phyloP scores from a whole-genome alignment of 2,113 vertebrate genomes.

The Toxotes chatareus region DNA sequence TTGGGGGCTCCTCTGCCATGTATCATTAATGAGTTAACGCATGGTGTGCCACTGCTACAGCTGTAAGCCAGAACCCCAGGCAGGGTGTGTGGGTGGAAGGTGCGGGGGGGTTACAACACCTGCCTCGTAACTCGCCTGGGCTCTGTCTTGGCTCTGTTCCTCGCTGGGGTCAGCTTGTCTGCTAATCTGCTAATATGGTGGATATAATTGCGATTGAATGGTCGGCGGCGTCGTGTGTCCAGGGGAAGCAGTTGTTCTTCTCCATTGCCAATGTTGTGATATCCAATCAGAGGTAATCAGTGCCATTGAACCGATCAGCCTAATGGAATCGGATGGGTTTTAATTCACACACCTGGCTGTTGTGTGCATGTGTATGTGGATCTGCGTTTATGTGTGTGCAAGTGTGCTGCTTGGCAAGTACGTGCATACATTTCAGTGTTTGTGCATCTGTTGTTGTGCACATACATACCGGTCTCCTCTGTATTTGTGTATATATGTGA shows the following conservation, averaged over 20 bases:
- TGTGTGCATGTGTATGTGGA: not conserved
- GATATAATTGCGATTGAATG: constrained; percentile 84
- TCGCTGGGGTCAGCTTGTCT: constrained; percentile 78
- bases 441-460: constrained; percentile 22
- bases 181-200: constrained; percentile 84
- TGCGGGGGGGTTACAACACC: constrained; percentile 67
- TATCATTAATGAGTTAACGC: constrained; percentile 64
- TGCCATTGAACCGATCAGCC: constrained; percentile 60
- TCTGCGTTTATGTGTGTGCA: not conserved
- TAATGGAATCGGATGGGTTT: constrained; percentile 76
- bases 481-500: not conserved
- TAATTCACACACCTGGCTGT: constrained; percentile 75
- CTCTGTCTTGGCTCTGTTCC: constrained; percentile 73
- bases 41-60: constrained; percentile 56
- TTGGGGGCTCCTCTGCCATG: constrained; percentile 53
- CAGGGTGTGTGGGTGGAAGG: constrained; percentile 46
- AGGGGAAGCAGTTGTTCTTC: constrained; percentile 73
- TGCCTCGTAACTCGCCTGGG: constrained; percentile 71
- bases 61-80: constrained; percentile 64
- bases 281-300: constrained; percentile 78
- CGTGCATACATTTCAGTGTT: not conserved
- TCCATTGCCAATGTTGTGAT: constrained; percentile 79
- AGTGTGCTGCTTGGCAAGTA: not conserved
- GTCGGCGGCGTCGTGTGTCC: constrained; percentile 58
- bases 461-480: not conserved